These are phyloP conservation scores for Xyrauchen texanus DNA, from an alignment of 2,113 vertebrate species.

Conservation along the genomic window DNA sequence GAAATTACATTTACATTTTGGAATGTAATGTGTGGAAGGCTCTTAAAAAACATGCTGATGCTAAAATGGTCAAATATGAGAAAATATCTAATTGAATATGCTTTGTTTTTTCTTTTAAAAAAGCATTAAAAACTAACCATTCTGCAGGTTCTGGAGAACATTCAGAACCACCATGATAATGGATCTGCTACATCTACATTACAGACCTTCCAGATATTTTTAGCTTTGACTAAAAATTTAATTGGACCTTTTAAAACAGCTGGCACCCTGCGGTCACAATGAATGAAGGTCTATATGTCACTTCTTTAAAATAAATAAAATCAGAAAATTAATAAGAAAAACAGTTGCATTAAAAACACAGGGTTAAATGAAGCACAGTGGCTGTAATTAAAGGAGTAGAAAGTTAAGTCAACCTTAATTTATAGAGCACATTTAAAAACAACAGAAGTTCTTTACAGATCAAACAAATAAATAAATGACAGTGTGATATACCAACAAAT, in stretches of 20 bases:
- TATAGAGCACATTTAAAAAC: too few species aligned
- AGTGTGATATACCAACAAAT: too few species aligned
- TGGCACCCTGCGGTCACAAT: neutral
- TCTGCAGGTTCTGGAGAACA: too few species aligned
- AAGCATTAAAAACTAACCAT: too few species aligned
- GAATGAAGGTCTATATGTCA: constrained; percentile 41
- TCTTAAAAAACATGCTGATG: neutral
- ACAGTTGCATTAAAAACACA: constrained; percentile 48
- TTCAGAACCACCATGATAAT: too few species aligned
- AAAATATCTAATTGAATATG: neutral
- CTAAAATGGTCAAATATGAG: neutral
- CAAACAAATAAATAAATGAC: too few species aligned
- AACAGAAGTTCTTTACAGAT: too few species aligned
- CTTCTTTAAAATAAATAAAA: constrained; percentile 6
- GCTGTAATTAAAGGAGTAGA: constrained; percentile 17
- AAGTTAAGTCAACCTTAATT: too few species aligned
- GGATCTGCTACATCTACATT: too few species aligned
- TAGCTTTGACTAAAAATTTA: neutral
- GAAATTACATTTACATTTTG: neutral
- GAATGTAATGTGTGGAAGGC: neutral
- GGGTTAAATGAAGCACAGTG: constrained; percentile 40
- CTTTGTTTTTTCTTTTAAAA: too few species aligned
- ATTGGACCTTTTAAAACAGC: neutral
- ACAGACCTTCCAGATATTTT: too few species aligned
- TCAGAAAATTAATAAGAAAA: neutral